Conservation (phyloP, 2,888 invertebrate genomes). For the Polyommatus iphigenia region DNA sequence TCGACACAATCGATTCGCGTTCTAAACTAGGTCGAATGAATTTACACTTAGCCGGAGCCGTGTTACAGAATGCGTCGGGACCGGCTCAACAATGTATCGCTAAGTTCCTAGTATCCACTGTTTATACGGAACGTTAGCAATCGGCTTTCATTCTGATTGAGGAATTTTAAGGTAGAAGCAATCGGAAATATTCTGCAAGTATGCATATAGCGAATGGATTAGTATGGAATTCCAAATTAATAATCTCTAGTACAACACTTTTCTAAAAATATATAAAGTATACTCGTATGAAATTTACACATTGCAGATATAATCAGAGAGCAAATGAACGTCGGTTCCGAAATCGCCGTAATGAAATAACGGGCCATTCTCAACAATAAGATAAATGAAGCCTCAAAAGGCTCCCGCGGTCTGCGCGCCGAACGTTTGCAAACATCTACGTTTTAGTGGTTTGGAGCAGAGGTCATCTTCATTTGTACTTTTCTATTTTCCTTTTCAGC, state of each 20-base stretch:
- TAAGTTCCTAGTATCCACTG: background rate
- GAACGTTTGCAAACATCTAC: background rate
- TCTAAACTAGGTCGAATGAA: conserved; percentile 38
- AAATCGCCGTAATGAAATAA: background rate
- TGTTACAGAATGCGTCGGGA: conserved; percentile 7
- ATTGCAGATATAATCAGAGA: background rate
- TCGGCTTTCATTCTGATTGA: background rate
- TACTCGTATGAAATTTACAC: background rate
- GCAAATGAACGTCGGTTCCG: background rate
- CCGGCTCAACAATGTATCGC: background rate
- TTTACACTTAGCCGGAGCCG: conserved; percentile 28
- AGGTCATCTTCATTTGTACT: background rate
- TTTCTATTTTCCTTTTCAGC: background rate
- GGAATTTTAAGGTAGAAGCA: background rate
- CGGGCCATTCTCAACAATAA: background rate
- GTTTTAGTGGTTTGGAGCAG: background rate
- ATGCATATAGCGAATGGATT: background rate
- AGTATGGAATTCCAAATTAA: background rate
- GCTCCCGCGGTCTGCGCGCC: background rate
- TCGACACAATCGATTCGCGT: conserved; percentile 55
- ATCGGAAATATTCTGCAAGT: background rate
- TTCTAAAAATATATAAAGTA: background rate
- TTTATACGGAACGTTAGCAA: background rate
- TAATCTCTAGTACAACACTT: too few species aligned
- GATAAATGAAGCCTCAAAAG: conserved; percentile 23